phyloP scores from a whole-genome alignment of 2,888 invertebrate genomes.

The Zaprionus lineosus region DNA sequence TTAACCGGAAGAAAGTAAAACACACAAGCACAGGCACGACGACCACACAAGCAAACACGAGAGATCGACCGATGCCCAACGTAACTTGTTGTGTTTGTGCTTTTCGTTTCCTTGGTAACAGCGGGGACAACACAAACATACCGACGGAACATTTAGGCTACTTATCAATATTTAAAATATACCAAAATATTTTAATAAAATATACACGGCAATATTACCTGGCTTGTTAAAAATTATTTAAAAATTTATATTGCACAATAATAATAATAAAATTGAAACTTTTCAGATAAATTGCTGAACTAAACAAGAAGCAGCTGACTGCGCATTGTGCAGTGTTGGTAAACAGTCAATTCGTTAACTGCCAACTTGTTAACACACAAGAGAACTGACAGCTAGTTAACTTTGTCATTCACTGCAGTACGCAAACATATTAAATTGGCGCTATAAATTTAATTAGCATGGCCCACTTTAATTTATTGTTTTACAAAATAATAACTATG shows the following conservation, averaged over 20 bases:
- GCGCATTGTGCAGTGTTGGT: constrained; percentile 38
- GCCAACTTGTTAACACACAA: no score
- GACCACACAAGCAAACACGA: constrained; percentile 23
- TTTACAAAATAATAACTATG: no score
- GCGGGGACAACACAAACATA: constrained; percentile 58
- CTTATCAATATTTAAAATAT: no score
- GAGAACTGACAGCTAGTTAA: constrained; percentile 7
- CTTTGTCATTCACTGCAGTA: constrained; percentile 21
- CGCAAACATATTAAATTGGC: background rate
- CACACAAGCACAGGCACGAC: no score
- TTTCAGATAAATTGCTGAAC: constrained; percentile 10
- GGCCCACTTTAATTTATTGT: no score
- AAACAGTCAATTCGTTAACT: background rate
- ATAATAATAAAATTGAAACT: constrained; percentile 6
- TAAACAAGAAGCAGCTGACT: constrained; percentile 43
- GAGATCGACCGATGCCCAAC: constrained; percentile 52
- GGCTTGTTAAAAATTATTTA: no score
- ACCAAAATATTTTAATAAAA: background rate
- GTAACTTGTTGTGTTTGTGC: constrained; percentile 75
- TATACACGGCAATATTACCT: no score
- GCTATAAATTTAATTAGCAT: no score
- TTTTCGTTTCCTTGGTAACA: constrained; percentile 77
- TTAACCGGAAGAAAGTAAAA: constrained; percentile 73
- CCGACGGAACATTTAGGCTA: constrained; percentile 55
- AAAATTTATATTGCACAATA: constrained; percentile 23